Percentiles rank a stretch among this genome's conserved stretches.
Conservation (phyloP, 1,140 invertebrate species). For the Papilio aristodemus region DNA sequence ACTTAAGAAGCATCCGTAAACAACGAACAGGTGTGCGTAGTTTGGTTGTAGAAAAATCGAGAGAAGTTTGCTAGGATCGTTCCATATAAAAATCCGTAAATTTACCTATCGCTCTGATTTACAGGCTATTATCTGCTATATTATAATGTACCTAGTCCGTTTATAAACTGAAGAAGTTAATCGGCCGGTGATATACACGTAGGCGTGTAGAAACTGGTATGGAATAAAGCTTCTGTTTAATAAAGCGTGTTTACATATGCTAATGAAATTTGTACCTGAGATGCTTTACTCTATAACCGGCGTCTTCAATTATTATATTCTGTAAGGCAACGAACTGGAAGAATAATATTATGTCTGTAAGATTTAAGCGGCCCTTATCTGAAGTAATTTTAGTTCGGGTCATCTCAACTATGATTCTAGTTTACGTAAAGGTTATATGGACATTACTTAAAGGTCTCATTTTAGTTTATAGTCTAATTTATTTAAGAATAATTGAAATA, state of each 20-base stretch:
- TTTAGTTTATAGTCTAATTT: not conserved
- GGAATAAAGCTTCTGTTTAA: not conserved
- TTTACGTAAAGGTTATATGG: constrained; percentile 8
- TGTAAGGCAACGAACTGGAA: constrained; percentile 21
- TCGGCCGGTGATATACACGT: no score
- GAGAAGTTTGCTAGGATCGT: no score
- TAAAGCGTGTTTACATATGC: constrained; percentile 10
- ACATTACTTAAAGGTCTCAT: not conserved
- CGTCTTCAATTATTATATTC: constrained; percentile 36
- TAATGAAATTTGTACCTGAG: constrained; percentile 17
- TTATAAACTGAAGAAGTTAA: no score
- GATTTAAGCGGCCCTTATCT: not conserved
- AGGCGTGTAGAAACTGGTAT: not conserved
- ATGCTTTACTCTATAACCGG: constrained; percentile 33
- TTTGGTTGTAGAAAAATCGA: no score
- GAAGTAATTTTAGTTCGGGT: constrained; percentile 26
- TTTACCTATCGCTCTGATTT: no score
- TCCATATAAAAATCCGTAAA: no score
- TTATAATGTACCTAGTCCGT: no score
- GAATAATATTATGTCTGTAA: constrained; percentile 29
- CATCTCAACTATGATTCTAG: not conserved
- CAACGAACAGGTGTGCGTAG: no score
- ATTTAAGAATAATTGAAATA: no score
- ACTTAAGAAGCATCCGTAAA: no score
- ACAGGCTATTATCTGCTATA: no score